Evolutionary conservation across 2,113 vertebrate genomes (phyloP), one percentile per base, ranked within the genome.

Genomic region (Salvelinus fontinalis): DNA sequence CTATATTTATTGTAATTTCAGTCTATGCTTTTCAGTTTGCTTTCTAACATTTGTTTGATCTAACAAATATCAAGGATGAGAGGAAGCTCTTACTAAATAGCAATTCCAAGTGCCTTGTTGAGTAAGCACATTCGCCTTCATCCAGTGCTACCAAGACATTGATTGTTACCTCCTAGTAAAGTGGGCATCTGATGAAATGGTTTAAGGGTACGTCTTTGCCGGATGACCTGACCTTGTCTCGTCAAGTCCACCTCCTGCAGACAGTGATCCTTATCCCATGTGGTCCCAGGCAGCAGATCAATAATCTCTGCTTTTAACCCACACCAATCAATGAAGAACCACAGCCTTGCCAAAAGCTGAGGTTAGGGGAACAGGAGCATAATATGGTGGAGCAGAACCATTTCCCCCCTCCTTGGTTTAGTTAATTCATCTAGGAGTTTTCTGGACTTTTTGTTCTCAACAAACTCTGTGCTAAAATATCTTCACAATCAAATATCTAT

Each of bases 141-240:
- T 62, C 77, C 20, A 13, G 73, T 29, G 51, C 83, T 73, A 31
- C 65, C 4, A 51, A 77, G 73, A 78, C 76, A 31, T 68, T 84
- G 87, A 90, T 84, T 68, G 24, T 2, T 34, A 60, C 62, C 22
- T 65, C 76, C 82, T 87, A 49, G 73, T 64, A 81, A 78, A 71
- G 79, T 72, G 79, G 84, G 75, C 75, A 74, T 73, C 82, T 85
- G 87, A 89, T 87, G 84, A 88, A 87, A 88, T 77, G 75, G 81
- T 85, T 84, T 81, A 66, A 44, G 73, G 86, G 88, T 83, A 68
- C 73, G 69, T 75, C 80, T 71, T 84, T 84, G 86, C 78, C 84
- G 73, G 78, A 79, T 90, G 89, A 89, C 90, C 91, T 84, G 89
- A 91, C 90, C 91, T 90, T 90, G 90, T 89, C 90, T 88, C 71